These are phyloP conservation scores for Pedionomus torquatus DNA, from an alignment of 2,113 vertebrate genomes.

Conservation along the genomic window DNA sequence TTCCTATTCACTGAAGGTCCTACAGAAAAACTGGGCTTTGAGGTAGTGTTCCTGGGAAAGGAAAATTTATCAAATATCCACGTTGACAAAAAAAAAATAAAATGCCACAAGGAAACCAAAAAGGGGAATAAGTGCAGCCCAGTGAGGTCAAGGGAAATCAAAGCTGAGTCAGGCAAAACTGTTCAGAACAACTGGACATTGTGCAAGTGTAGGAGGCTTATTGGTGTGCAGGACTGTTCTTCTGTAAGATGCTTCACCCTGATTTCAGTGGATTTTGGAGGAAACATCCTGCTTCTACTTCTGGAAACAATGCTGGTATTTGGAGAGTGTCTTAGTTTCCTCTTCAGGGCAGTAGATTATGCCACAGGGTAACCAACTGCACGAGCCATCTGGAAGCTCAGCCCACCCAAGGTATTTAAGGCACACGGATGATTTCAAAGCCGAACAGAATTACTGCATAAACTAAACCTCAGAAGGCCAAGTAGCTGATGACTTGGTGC, in stretches of 20 bases:
- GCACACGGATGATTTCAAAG: neutral
- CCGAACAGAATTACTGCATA: neutral
- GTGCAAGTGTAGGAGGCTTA: too few relatives aligned
- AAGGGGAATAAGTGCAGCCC: neutral
- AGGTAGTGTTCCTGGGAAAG: neutral
- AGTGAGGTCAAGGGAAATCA: neutral
- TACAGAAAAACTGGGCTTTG: neutral
- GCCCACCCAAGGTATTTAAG: accelerated
- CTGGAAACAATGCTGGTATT: neutral
- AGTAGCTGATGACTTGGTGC: neutral
- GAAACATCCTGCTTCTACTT: neutral
- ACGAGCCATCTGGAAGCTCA: neutral
- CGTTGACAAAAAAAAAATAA: neutral
- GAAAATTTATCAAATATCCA: neutral
- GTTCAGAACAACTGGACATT: neutral
- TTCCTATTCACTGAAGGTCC: neutral
- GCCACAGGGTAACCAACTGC: neutral
- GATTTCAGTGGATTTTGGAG: neutral
- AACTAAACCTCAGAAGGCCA: neutral
- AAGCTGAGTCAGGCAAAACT: neutral
- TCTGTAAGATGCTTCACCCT: too few relatives aligned
- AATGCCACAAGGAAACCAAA: neutral
- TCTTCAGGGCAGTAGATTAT: neutral
- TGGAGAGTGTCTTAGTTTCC: neutral
- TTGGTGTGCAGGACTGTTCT: neutral